phyloP scores from a whole-genome alignment of 2,888 invertebrate species.

The Chesias legatella region DNA sequence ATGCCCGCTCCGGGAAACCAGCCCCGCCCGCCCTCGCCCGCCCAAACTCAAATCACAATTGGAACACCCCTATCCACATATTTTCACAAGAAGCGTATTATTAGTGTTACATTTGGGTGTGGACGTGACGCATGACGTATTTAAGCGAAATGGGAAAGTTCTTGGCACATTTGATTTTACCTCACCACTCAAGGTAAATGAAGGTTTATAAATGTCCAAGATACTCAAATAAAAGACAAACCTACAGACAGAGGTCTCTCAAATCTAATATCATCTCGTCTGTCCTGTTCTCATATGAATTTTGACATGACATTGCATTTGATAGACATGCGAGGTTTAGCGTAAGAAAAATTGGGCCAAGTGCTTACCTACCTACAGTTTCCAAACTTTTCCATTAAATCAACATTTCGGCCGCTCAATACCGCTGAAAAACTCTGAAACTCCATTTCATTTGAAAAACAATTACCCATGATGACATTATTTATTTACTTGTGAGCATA shows the following conservation, averaged over 20 bases:
- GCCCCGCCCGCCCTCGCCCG: conserved; percentile 56
- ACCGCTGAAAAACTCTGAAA: too few species aligned
- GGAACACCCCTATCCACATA: conserved; percentile 41
- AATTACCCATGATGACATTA: too few species aligned
- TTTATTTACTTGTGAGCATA: too few species aligned
- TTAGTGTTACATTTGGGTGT: conserved; percentile 34
- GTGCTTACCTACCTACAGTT: conserved; percentile 1
- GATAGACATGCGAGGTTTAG: conserved; percentile 29
- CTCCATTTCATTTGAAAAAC: too few species aligned
- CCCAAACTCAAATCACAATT: conserved; percentile 52
- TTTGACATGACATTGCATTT: conserved; percentile 29
- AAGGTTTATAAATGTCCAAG: too few species aligned
- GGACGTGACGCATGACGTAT: conserved; percentile 30
- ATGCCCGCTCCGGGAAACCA: conserved; percentile 52
- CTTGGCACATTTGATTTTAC: conserved; percentile 6
- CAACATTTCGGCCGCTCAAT: too few species aligned
- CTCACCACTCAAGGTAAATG: conserved; percentile 8
- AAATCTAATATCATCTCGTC: conserved; percentile 22
- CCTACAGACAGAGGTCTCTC: conserved; percentile 1
- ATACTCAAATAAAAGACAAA: not conserved
- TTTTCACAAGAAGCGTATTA: conserved; percentile 50
- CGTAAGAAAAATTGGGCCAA: conserved; percentile 28
- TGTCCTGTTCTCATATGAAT: conserved; percentile 20
- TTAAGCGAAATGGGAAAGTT: conserved; percentile 12
- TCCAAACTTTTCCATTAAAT: not conserved